phyloP scores from a whole-genome alignment of 2,888 invertebrate genomes.

The Cinara cedri region DNA sequence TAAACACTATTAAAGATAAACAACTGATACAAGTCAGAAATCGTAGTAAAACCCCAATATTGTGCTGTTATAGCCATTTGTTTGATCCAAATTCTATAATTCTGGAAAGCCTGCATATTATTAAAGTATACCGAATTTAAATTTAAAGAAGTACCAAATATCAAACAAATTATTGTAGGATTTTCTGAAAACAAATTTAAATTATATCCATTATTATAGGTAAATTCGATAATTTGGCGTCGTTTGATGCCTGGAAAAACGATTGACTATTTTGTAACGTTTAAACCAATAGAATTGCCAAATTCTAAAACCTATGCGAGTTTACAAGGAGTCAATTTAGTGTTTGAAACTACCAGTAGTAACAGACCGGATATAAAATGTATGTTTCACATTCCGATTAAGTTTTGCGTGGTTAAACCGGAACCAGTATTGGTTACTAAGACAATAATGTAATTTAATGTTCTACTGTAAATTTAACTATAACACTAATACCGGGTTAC shows the following conservation, averaged over 20 bases:
- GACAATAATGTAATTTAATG: conserved; percentile 31
- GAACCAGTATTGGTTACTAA: conserved; percentile 44
- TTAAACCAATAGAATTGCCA: not conserved
- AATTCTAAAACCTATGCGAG: conserved; percentile 5
- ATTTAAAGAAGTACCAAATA: not conserved
- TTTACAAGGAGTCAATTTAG: conserved; percentile 15
- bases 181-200: no score
- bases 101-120: not conserved
- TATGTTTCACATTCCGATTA: conserved; percentile 16
- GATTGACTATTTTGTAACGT: conserved; percentile 5
- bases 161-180: no score
- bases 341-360: conserved; percentile 21
- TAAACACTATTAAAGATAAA: not conserved
- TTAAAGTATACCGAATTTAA: conserved; percentile 12
- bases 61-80: conserved; percentile 33
- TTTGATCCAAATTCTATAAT: conserved; percentile 28
- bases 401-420: conserved; percentile 34
- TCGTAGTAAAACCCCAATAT: conserved; percentile 16
- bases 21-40: conserved; percentile 16
- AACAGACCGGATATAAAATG: not conserved
- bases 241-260: conserved; percentile 7
- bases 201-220: no score
- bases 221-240: not conserved
- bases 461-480: no score
- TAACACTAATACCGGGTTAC: no score